These are phyloP conservation scores for Coryphaenoides rupestris DNA, from an alignment of 2,113 vertebrate species.

Conservation along the genomic window DNA sequence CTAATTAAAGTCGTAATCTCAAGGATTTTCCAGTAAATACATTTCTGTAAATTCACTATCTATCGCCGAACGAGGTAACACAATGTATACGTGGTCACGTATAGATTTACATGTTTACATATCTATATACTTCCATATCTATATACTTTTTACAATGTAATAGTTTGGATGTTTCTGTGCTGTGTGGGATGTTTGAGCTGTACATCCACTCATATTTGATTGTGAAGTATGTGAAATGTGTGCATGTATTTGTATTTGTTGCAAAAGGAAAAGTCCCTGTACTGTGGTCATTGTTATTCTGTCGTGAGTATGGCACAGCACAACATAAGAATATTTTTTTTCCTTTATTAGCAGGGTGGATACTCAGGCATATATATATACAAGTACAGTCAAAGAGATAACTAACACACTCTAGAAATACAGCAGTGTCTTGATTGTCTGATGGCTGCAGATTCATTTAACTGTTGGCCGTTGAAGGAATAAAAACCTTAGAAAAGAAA, in stretches of 20 bases:
- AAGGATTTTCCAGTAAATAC: no score
- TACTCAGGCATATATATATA: slow-evolving; percentile 44
- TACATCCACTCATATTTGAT: no score
- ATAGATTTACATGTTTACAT: no score
- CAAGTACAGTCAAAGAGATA: slow-evolving; percentile 58
- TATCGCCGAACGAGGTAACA: no score
- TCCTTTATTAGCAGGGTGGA: slow-evolving; percentile 66
- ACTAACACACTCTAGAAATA: slow-evolving; percentile 61
- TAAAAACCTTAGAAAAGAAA: slow-evolving; percentile 37
- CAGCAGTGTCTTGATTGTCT: slow-evolving; percentile 70
- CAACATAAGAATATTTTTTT: slow-evolving; percentile 38
- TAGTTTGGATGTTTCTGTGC: no score
- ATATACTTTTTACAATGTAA: no score
- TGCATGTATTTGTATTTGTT: neutral
- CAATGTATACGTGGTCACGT: no score
- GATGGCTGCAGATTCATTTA: slow-evolving; percentile 54
- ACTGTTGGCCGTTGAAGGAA: slow-evolving; percentile 34
- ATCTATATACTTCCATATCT: no score
- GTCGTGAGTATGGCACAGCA: slow-evolving; percentile 5
- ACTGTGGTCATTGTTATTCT: neutral
- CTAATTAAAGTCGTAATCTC: no score
- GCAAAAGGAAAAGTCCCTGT: neutral
- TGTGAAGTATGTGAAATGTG: no score
- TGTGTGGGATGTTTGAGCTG: no score
- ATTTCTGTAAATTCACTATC: no score